Evolutionary conservation across 2,797 vertebrate genomes (phyloP).

Genomic region (Enteromius afrohamiltoni): DNA sequence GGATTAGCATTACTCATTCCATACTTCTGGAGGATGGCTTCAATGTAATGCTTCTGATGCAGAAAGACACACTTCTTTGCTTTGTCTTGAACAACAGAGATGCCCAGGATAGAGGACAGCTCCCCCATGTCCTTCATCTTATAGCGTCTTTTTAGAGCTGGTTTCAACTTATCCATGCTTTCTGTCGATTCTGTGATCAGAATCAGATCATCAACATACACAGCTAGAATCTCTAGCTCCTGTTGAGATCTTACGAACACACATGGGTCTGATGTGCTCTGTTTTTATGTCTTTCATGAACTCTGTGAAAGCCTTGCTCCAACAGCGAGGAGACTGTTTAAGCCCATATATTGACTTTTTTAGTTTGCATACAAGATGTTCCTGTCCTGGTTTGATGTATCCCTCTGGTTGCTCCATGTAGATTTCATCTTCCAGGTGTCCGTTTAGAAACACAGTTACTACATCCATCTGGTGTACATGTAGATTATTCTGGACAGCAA

Average conservation of each 20-base stretch:
- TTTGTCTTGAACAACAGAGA: slow-evolving; percentile 52
- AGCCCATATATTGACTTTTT: slow-evolving; percentile 58
- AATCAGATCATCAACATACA: slow-evolving; percentile 61
- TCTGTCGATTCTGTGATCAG: no score
- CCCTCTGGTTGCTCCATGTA: slow-evolving; percentile 64
- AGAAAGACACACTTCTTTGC: slow-evolving; percentile 42
- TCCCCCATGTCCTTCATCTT: slow-evolving; percentile 60
- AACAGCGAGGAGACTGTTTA: slow-evolving; percentile 53
- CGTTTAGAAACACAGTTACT: slow-evolving; percentile 58
- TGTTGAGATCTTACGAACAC: slow-evolving; percentile 53
- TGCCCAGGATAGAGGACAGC: slow-evolving; percentile 56
- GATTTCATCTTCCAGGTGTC: slow-evolving; percentile 59
- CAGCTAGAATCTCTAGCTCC: slow-evolving; percentile 55
- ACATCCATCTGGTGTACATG: slow-evolving; percentile 64
- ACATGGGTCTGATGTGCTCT: slow-evolving; percentile 43
- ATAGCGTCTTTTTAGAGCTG: background rate
- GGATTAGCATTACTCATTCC: slow-evolving; percentile 48
- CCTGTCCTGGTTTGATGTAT: slow-evolving; percentile 53
- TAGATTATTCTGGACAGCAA: slow-evolving; percentile 58
- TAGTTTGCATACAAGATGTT: slow-evolving; percentile 56
- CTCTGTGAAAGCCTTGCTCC: slow-evolving; percentile 47
- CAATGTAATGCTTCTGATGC: slow-evolving; percentile 52
- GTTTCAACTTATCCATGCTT: no score
- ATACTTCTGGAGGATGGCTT: slow-evolving; percentile 57
- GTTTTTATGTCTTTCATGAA: slow-evolving; percentile 33